phyloP scores from a whole-genome alignment of 2,888 invertebrate species.

The Macrostomum cliftonense region DNA sequence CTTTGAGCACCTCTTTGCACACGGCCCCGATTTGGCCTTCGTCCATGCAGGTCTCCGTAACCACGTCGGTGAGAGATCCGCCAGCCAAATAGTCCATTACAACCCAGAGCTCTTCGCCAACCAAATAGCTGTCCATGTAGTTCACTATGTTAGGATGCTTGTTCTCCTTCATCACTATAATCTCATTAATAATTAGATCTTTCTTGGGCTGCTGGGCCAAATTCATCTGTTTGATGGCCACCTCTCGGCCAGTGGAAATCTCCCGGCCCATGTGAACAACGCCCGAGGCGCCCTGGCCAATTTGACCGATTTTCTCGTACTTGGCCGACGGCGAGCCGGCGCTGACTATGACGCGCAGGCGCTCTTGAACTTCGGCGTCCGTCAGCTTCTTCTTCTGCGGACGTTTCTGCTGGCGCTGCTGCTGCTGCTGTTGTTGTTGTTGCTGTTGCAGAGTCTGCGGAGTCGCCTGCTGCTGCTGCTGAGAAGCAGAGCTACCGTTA shows the following conservation, averaged over 20 bases:
- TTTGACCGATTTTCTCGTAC: constrained; percentile 16
- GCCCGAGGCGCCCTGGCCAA: constrained; percentile 17
- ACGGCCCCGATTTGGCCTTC: constrained; percentile 90
- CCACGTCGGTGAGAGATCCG: constrained; percentile 85
- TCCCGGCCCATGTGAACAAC: constrained; percentile 9
- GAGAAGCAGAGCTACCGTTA: constrained; percentile 2
- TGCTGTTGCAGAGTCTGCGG: constrained; percentile 29
- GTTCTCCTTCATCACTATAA: constrained; percentile 42
- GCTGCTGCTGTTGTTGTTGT: too few relatives aligned
- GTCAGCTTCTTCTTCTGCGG: constrained; percentile 60
- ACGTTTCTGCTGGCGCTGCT: constrained; percentile 15
- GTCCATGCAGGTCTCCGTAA: constrained; percentile 87
- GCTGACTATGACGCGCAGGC: constrained; percentile 42
- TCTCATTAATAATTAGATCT: constrained; percentile 82
- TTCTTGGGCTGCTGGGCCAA: constrained; percentile 81
- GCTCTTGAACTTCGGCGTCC: constrained; percentile 57
- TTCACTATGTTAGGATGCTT: constrained; percentile 85
- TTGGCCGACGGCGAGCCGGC: constrained; percentile 15
- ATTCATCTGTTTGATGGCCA: constrained; percentile 89
- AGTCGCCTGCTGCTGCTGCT: constrained; percentile 50
- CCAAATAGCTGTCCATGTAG: constrained; percentile 76
- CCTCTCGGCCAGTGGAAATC: constrained; percentile 39
- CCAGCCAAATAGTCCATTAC: constrained; percentile 72
- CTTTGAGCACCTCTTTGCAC: constrained; percentile 52
- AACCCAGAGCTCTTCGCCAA: constrained; percentile 75